Conservation (phyloP, 2,888 invertebrate genomes). For the Plagodis dolabraria region DNA sequence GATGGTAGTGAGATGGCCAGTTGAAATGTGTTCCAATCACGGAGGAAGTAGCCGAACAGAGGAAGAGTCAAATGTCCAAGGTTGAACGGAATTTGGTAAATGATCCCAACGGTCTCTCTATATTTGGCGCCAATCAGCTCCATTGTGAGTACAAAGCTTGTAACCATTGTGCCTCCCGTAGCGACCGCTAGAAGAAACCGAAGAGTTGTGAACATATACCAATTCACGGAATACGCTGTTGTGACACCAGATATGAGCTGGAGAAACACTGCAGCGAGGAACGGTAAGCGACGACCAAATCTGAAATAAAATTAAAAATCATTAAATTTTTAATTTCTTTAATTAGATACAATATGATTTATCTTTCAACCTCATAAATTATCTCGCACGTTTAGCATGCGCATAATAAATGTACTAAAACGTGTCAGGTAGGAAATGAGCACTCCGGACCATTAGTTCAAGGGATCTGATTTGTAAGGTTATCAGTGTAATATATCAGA, state of each 20-base stretch:
- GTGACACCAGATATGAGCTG: slow-evolving; percentile 89
- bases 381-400: slow-evolving; percentile 7
- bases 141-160: slow-evolving; percentile 89
- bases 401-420: slow-evolving; percentile 6
- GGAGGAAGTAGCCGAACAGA: slow-evolving; percentile 86
- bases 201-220: slow-evolving; percentile 87
- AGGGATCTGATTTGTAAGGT: slow-evolving; percentile 23
- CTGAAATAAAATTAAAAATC: slow-evolving; percentile 66
- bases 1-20: slow-evolving; percentile 87
- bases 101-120: slow-evolving; percentile 89
- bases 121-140: slow-evolving; percentile 86
- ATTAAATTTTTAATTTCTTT: neutral
- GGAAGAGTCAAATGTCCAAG: slow-evolving; percentile 88
- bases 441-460: slow-evolving; percentile 32
- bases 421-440: slow-evolving; percentile 27
- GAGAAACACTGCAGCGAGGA: slow-evolving; percentile 89
- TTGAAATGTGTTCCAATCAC: slow-evolving; percentile 88
- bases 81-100: slow-evolving; percentile 88
- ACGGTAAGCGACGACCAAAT: slow-evolving; percentile 90
- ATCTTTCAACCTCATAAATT: slow-evolving; percentile 13
- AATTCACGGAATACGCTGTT: slow-evolving; percentile 88
- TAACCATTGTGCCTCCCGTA: slow-evolving; percentile 93
- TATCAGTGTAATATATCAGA: slow-evolving; percentile 23
- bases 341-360: slow-evolving; percentile 3
- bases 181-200: slow-evolving; percentile 90